These are phyloP conservation scores for Meandrina meandrites DNA, from an alignment of 92 coral and sea anemone species.

Conservation along the genomic window DNA sequence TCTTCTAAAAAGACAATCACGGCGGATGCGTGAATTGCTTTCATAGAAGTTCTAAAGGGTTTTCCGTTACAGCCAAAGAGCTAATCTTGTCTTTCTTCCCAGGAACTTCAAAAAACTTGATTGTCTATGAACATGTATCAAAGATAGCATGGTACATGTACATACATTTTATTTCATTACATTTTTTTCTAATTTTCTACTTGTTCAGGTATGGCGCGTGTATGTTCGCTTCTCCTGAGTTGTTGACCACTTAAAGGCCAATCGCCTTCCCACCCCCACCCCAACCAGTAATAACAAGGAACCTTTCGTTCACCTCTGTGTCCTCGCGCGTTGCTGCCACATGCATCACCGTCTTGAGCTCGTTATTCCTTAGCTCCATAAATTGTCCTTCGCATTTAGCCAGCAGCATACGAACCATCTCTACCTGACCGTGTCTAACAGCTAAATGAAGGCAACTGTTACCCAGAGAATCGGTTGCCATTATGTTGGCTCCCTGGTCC, in stretches of 20 bases:
- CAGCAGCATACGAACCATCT: constrained; percentile 57
- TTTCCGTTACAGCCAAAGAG: no score
- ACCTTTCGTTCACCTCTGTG: neutral
- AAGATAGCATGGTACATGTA: no score
- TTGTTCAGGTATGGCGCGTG: no score
- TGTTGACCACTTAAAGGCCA: neutral
- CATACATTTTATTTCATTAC: no score
- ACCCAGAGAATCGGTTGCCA: constrained; percentile 37
- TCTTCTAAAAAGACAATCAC: no score
- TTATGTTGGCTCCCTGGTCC: constrained; percentile 71
- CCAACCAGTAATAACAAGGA: neutral
- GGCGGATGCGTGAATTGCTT: no score
- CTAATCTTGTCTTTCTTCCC: no score
- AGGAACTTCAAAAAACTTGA: no score
- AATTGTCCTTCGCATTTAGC: constrained; percentile 62
- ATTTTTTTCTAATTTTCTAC: no score
- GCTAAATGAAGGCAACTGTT: constrained; percentile 72
- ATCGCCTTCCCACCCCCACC: neutral
- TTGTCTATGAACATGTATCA: no score
- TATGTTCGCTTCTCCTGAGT: neutral
- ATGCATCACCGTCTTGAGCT: constrained; percentile 63
- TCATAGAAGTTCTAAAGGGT: no score
- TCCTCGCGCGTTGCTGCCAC: constrained; percentile 69
- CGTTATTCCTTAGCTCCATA: constrained; percentile 41
- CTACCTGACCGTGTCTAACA: constrained; percentile 22